phyloP scores from a whole-genome alignment of 2,797 vertebrate genomes.

The Hephaestus fuliginosus region DNA sequence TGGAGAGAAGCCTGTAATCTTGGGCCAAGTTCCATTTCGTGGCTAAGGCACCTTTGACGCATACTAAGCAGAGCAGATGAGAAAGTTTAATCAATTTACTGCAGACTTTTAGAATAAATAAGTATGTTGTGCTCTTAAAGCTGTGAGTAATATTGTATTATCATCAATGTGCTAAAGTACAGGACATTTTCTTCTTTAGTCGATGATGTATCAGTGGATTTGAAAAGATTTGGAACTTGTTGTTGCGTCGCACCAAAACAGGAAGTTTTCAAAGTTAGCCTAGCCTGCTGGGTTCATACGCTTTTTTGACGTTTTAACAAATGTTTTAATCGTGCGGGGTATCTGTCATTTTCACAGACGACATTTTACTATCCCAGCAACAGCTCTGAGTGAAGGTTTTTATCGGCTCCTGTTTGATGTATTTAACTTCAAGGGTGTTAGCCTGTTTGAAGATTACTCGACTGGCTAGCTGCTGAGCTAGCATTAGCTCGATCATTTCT shows the following conservation, averaged over 20 bases:
- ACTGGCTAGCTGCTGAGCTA: slow-evolving; percentile 41
- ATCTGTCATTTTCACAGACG: background rate
- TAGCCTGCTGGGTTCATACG: background rate
- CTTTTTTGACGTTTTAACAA: background rate
- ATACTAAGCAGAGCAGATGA: accelerated
- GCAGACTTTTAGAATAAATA: accelerated
- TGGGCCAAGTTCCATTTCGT: background rate
- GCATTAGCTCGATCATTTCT: slow-evolving; percentile 4
- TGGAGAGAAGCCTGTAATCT: background rate
- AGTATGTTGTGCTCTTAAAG: accelerated
- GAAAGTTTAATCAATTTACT: accelerated
- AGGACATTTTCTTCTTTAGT: background rate
- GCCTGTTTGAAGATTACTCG: background rate
- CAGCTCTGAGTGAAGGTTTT: background rate
- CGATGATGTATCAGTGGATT: accelerated
- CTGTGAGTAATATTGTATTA: accelerated
- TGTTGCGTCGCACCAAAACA: slow-evolving; percentile 58
- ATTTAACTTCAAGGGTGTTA: background rate
- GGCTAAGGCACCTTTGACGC: accelerated
- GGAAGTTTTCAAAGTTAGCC: slow-evolving; percentile 59
- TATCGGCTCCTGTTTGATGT: background rate
- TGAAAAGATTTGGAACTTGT: background rate
- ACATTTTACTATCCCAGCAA: accelerated
- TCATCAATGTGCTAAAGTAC: accelerated
- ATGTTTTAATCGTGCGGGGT: background rate